Evolutionary conservation across 2,113 vertebrate species (phyloP).

Genomic region (Pica pica): DNA sequence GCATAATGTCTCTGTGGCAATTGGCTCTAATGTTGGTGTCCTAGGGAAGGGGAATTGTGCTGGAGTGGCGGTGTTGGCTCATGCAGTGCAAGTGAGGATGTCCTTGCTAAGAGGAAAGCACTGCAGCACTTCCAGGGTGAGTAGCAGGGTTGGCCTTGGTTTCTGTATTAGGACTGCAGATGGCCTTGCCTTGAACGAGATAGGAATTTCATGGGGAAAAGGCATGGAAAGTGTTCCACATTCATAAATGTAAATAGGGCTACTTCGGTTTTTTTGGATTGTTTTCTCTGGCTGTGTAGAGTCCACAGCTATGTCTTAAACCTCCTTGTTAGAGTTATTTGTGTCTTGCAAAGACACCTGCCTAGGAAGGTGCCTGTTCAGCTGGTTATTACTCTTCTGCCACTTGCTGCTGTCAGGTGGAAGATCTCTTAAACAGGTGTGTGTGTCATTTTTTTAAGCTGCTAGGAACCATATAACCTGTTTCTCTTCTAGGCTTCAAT

Average conservation of each 20-base stretch:
- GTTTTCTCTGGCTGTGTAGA: neutral
- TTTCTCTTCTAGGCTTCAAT: neutral
- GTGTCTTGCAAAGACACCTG: neutral
- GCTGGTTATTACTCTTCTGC: neutral
- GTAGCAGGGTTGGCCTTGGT: neutral
- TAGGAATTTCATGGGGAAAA: conserved; percentile 1
- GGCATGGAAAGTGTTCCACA: neutral
- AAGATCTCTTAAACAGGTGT: neutral
- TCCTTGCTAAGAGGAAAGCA: neutral
- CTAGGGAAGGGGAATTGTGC: neutral
- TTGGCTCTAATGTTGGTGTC: neutral
- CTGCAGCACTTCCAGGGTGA: neutral
- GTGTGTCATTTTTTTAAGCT: neutral
- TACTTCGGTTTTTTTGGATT: neutral
- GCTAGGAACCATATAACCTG: neutral
- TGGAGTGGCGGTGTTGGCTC: conserved; percentile 29
- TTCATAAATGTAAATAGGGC: neutral
- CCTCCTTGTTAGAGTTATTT: neutral
- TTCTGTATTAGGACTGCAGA: neutral
- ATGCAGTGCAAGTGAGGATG: neutral
- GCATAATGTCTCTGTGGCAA: neutral
- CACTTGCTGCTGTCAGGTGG: neutral
- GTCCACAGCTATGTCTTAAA: neutral
- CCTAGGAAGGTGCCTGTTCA: neutral
- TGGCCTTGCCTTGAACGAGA: conserved; percentile 2